Conservation (phyloP, 1,140 invertebrate species). For the Hestina assimilis region DNA sequence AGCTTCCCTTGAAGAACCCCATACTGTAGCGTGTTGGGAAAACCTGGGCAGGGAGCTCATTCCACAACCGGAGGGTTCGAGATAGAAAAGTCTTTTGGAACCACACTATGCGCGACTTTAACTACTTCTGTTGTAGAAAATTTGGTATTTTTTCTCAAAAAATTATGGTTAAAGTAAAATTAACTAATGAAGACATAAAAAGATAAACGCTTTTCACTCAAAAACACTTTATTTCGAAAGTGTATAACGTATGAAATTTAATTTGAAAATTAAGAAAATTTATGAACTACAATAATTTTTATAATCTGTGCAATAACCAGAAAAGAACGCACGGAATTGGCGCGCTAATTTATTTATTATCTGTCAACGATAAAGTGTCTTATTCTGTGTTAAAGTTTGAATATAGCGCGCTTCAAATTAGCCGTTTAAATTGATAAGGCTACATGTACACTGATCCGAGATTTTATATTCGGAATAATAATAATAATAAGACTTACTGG, state of each 20-base stretch:
- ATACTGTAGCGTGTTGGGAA: too few relatives aligned
- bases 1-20: too few relatives aligned
- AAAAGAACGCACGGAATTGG: slow-evolving; percentile 22
- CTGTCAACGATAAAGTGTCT: slow-evolving; percentile 37
- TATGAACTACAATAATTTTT: slow-evolving; percentile 5
- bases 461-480: too few relatives aligned
- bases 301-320: slow-evolving; percentile 4
- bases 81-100: too few relatives aligned
- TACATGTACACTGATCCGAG: too few relatives aligned
- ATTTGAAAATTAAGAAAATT: background rate
- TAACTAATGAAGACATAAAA: background rate
- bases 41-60: too few relatives aligned
- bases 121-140: too few relatives aligned
- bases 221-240: background rate
- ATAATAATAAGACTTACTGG: too few relatives aligned
- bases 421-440: slow-evolving; percentile 27
- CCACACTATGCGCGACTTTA: too few relatives aligned
- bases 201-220: background rate
- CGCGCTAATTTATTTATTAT: slow-evolving; percentile 52
- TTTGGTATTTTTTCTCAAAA: too few relatives aligned
- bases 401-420: slow-evolving; percentile 56
- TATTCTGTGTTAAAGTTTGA: slow-evolving; percentile 11
- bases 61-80: too few relatives aligned
- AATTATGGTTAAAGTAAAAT: background rate
- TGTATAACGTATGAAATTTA: background rate